phyloP scores from a whole-genome alignment of 2,888 invertebrate species.

The Platycheirus albimanus region DNA sequence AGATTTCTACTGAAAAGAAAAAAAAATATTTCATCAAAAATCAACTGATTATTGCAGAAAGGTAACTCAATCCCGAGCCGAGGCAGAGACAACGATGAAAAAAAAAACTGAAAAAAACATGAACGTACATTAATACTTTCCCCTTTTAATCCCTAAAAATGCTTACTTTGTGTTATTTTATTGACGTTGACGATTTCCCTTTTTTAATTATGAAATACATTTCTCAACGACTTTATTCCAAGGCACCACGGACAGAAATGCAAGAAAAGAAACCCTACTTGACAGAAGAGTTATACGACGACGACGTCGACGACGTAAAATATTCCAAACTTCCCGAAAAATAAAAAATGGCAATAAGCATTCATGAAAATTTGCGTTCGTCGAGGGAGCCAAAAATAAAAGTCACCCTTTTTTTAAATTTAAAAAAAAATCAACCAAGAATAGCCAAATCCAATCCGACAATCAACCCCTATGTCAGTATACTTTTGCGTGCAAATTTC shows the following conservation, averaged over 20 bases:
- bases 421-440: neutral
- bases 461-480: slow-evolving; percentile 51
- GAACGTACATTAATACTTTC: slow-evolving; percentile 25
- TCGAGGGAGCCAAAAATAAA: slow-evolving; percentile 45
- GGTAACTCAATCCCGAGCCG: slow-evolving; percentile 19
- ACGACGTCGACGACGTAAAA: no score
- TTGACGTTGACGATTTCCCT: slow-evolving; percentile 59
- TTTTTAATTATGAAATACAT: slow-evolving; percentile 65
- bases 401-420: slow-evolving; percentile 46
- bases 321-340: slow-evolving; percentile 2
- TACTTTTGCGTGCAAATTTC: slow-evolving; percentile 65
- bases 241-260: slow-evolving; percentile 2
- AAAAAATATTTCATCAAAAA: slow-evolving; percentile 23
- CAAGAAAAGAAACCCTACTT: slow-evolving; percentile 10
- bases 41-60: slow-evolving; percentile 21
- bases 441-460: neutral
- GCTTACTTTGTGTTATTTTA: slow-evolving; percentile 59
- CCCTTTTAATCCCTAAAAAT: slow-evolving; percentile 65
- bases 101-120: neutral
- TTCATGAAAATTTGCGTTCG: neutral
- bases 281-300: slow-evolving; percentile 4
- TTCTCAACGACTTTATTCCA: slow-evolving; percentile 57
- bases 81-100: neutral
- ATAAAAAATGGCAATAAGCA: slow-evolving; percentile 11
- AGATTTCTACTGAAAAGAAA: neutral